Base-by-base conservation (phyloP, 2,113 vertebrate species). In the Notiomystis cincta region DNA sequence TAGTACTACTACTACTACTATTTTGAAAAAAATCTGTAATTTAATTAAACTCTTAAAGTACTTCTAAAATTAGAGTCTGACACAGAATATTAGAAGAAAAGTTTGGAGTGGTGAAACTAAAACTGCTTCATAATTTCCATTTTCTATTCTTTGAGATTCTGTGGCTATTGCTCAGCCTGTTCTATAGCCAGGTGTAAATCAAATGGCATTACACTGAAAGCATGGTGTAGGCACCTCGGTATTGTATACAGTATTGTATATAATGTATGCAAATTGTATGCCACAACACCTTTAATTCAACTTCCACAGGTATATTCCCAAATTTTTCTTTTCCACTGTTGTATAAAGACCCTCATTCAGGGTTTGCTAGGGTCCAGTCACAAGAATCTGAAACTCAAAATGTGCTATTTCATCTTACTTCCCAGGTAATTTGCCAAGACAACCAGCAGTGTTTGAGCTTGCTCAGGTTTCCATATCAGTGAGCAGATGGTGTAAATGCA, bases 201-300 rank as follows among this genome's bases (percentile, higher is more conserved):
- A 80, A 87, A 56, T 8, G 10, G 1, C 3, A 2, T 70, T 48
- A 20, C 5, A 73, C 6, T 31, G 37, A 50, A 73, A 65, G 44
- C 5, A 40, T 6, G 31, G 5, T 12, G 7, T 18, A 15, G 24
- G 8, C 3, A 35, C 7, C 25, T 60, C 3, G 0, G 16, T 21
- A 15, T 33, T 44, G 7, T 44, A 10, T 11, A 42, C 2, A 33
- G 19, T 65, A 78, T 10, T 24, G 28, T 77, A 37, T 9, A 44
- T 7, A 73, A 23, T 50, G 51, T 28, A n/a, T n/a, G n/a, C n/a
- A n/a, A n/a, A n/a, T n/a, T n/a, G 13, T 57, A 5, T 42, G 15
- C 47, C 54, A 54, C 5, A 48, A 15, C 15, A 48, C 7, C 17
- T n/a, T n/a, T n/a, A n/a, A n/a, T n/a, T n/a, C n/a, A 86, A 11